A percentile compares a stretch with the other conserved stretches of the same genome.
Conservation (phyloP, 2,113 vertebrate species). For the Anguilla rostrata region DNA sequence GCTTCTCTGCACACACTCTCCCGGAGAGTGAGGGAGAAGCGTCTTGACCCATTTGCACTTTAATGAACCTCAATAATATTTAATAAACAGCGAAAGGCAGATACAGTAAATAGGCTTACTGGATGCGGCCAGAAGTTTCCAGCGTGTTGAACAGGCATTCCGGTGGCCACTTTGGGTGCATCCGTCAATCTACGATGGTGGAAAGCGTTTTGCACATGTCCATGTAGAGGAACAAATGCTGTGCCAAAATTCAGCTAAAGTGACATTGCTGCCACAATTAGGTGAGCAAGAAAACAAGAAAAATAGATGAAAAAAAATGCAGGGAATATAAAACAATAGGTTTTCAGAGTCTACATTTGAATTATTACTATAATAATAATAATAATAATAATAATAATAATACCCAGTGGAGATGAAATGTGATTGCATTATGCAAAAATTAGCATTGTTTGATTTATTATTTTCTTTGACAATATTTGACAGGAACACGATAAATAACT, state of each 20-base stretch:
- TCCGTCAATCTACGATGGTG: background rate
- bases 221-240: background rate
- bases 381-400: too few species aligned
- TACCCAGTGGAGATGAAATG: background rate
- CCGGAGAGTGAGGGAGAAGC: conserved; percentile 25
- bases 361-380: too few species aligned
- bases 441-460: conserved; percentile 54
- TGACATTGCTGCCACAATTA: background rate
- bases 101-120: conserved; percentile 34
- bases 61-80: conserved; percentile 62
- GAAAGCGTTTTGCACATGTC: background rate
- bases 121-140: background rate
- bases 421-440: background rate
- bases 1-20: conserved; percentile 31
- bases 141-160: too few species aligned
- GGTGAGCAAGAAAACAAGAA: background rate
- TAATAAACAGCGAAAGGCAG: conserved; percentile 68
- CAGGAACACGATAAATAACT: conserved; percentile 69
- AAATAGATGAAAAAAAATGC: background rate
- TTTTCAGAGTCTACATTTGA: too few species aligned
- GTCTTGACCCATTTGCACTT: conserved; percentile 50
- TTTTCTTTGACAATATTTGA: conserved; percentile 15
- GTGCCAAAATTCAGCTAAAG: background rate
- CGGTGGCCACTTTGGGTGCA: background rate
- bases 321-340: background rate